Conservation (phyloP, 2,888 invertebrate species). For the Seira sanloemensis region DNA sequence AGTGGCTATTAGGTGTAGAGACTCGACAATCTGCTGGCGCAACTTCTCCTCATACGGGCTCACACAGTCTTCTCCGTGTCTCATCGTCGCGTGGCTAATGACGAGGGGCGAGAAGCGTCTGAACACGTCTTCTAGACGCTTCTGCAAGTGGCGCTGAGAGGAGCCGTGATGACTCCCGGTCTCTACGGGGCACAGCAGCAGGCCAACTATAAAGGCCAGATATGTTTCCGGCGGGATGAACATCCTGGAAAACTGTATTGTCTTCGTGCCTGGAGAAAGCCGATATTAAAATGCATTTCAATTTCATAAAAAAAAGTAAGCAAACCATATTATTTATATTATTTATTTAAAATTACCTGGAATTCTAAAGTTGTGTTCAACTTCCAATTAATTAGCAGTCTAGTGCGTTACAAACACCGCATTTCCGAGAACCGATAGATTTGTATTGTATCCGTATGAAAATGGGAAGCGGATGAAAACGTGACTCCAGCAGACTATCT, state of each 20-base stretch:
- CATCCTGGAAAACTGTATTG: background rate
- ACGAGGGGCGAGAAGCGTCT: slow-evolving; percentile 50
- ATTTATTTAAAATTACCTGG: background rate
- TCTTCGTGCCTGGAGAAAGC: background rate
- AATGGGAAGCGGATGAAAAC: too few species aligned
- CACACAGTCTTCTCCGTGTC: slow-evolving; percentile 42
- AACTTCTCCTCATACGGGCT: slow-evolving; percentile 56
- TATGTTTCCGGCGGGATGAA: slow-evolving; percentile 24
- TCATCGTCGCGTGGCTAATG: slow-evolving; percentile 48
- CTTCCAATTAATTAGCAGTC: too few species aligned
- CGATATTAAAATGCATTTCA: background rate
- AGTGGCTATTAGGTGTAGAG: slow-evolving; percentile 45
- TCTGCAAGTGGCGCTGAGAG: slow-evolving; percentile 37
- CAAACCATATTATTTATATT: background rate
- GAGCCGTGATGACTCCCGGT: slow-evolving; percentile 58
- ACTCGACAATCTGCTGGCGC: slow-evolving; percentile 50
- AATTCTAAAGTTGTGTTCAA: too few species aligned
- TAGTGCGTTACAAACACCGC: too few species aligned
- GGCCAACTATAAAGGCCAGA: slow-evolving; percentile 25
- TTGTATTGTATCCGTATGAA: too few species aligned
- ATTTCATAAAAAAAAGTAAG: background rate
- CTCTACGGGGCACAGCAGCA: slow-evolving; percentile 38
- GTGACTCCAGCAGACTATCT: too few species aligned
- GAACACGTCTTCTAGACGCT: slow-evolving; percentile 51
- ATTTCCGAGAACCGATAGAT: too few species aligned